Evolutionary conservation across 1,140 invertebrate genomes (phyloP), one percentile per base, ranked within the genome.

Genomic region (Potamilus streckersoni): DNA sequence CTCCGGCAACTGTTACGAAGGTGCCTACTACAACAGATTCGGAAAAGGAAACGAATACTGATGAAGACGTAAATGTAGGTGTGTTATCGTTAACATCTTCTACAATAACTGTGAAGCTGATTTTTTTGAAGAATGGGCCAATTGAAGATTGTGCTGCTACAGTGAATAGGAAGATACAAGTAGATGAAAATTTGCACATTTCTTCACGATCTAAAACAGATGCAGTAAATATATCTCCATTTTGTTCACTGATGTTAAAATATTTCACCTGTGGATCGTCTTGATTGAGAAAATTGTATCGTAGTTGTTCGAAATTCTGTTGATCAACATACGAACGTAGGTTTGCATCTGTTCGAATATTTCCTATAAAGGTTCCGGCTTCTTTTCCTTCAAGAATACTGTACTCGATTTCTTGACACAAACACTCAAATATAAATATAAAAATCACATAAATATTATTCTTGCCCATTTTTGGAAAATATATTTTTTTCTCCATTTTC

Each of bases 161-260:
- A 23, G 80, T 80, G 62, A 86, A 79, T 8, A 70, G 69, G 4
- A 83, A 64, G 58, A 72, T 69, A 74, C 84, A 85, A 12, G 61
- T 77, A 14, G 69, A 62, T 27, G 71, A 70, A 66, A 80, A 79
- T 74, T 76, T 71, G 57, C 84, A 85, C 19, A 85, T 69, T 1
- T 17, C 19, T 76, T 86, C 85, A 20, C 82, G 77, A 72, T 86
- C 82, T 15, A 86, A 83, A 56, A 71, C 73, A 31, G 64, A 76
- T 3, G 55, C 57, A 20, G 75, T 77, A 49, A 61, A 72, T 23
- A 77, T 20, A 69, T 77, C 58, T 68, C 75, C 70, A 27, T 23
- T 72, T 38, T 31, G 16, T 5, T 55, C 38, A 62, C 73, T 23
- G 11, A 77, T 31, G 23, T 38, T 59, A 67, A 77, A 69, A 67